Evolutionary conservation across 1,140 invertebrate species (phyloP).

Genomic region (Cyclina sinensis): DNA sequence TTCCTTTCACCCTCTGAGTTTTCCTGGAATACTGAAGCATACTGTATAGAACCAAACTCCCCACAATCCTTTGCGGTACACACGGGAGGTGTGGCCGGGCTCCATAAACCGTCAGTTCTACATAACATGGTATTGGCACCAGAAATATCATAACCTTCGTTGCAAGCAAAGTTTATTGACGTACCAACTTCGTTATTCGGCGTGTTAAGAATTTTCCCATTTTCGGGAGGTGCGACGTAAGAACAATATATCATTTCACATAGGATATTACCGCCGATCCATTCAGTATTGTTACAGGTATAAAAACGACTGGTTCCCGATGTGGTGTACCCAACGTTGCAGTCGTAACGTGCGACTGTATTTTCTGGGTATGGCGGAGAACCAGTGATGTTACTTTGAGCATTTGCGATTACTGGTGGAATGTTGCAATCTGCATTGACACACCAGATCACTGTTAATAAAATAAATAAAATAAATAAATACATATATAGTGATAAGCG

Average conservation of each 20-base stretch:
- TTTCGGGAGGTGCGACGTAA: slow-evolving; percentile 1
- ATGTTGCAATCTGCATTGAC: background rate
- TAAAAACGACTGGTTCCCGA: background rate
- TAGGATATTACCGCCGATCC: background rate
- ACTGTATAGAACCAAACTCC: slow-evolving; percentile 5
- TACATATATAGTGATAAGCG: too few relatives aligned
- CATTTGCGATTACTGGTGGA: background rate
- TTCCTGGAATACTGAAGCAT: slow-evolving; percentile 10
- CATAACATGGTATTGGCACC: background rate
- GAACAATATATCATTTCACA: slow-evolving; percentile 20
- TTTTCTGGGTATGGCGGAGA: slow-evolving; percentile 11
- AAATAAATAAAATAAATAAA: too few relatives aligned
- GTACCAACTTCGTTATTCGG: slow-evolving; percentile 17
- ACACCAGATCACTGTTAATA: background rate
- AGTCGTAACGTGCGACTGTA: background rate
- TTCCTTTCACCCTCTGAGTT: slow-evolving; percentile 6
- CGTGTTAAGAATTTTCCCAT: background rate
- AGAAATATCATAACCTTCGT: slow-evolving; percentile 12
- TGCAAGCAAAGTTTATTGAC: slow-evolving; percentile 6
- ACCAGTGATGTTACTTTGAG: background rate
- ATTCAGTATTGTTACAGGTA: background rate
- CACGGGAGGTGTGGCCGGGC: background rate
- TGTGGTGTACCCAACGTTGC: background rate
- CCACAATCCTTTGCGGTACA: slow-evolving; percentile 27
- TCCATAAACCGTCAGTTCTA: background rate